Evolutionary conservation across 2,888 invertebrate species (phyloP), one percentile per base, ranked within the genome.

Genomic region (Rhopalosiphum nymphaeae): DNA sequence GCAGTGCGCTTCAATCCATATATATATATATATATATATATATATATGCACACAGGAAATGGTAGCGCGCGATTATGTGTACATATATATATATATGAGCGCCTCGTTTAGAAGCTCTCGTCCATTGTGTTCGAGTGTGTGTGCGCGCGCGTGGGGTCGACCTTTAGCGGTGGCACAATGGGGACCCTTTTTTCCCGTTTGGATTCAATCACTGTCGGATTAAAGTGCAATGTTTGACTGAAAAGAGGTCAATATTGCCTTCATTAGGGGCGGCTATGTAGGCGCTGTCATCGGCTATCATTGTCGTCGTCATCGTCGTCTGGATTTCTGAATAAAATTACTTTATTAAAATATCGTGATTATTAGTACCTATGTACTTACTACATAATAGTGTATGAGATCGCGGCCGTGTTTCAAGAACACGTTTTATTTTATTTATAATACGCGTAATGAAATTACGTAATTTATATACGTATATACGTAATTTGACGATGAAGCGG

Each of bases 221-320:
- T 94, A 94, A 94, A 94, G 93, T 94, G 93, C 93, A 61, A 94
- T 86, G 93, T 94, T 90, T 86, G 90, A 90, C 93, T 61, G 93
- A 90, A 94, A 86, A 94, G 86, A 94, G 93, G 93, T 94, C 93
- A 94, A 94, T 94, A 94, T 94, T 94, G 93, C 93, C 93, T 90
- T 94, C 93, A 90, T 94, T 93, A 93, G 56, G 84, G 78, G 53
- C 85, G 67, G 67, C 29, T 29, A 29, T 25, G 44, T 36, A 53
- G 78, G 21, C 90, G 67, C 53, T 46, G 90, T 61, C 61, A 36
- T 53, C 53, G 88, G 36, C 5, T 88, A 86, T 25, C 49, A 5
- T 7, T 44, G 46, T n/a, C n/a, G 67, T 61, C 61, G 29, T 67
- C 46, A 13, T 57, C 61, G 61, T 46, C n/a, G n/a, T 67, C 61